Evolutionary conservation across 1,140 invertebrate species (phyloP).

Genomic region (Xylocopa sonorina): DNA sequence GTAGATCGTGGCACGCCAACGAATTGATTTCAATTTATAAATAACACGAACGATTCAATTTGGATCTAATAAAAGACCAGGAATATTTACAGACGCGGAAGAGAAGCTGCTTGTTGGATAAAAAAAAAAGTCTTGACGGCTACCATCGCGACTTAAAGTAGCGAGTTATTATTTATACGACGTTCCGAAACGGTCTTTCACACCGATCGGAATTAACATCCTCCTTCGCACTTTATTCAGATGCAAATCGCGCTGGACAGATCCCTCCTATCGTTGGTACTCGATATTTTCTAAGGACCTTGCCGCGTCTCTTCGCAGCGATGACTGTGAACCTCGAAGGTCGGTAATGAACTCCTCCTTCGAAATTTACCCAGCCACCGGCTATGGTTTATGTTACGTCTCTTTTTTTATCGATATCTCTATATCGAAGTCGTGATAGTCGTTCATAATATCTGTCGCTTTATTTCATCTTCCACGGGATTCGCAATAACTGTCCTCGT

Average conservation of each 20-base stretch:
- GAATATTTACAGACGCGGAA: slow-evolving; percentile 16
- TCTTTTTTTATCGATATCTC: not conserved
- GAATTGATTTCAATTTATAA: not conserved
- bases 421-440: not conserved
- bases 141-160: not conserved
- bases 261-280: slow-evolving; percentile 36
- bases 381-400: slow-evolving; percentile 16
- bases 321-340: slow-evolving; percentile 24
- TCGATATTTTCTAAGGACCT: slow-evolving; percentile 34
- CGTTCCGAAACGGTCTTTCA: slow-evolving; percentile 5
- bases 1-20: not conserved
- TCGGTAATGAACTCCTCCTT: slow-evolving; percentile 34
- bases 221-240: slow-evolving; percentile 46
- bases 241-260: slow-evolving; percentile 53
- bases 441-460: slow-evolving; percentile 31
- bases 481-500: not conserved
- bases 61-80: not conserved
- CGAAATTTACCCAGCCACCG: not conserved
- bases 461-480: slow-evolving; percentile 11
- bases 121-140: not conserved
- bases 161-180: slow-evolving; percentile 31
- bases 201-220: slow-evolving; percentile 20
- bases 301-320: slow-evolving; percentile 32
- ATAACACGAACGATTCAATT: not conserved
- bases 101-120: not conserved